Evolutionary conservation across 2,113 vertebrate genomes (phyloP).

Genomic region (Lanius collurio): DNA sequence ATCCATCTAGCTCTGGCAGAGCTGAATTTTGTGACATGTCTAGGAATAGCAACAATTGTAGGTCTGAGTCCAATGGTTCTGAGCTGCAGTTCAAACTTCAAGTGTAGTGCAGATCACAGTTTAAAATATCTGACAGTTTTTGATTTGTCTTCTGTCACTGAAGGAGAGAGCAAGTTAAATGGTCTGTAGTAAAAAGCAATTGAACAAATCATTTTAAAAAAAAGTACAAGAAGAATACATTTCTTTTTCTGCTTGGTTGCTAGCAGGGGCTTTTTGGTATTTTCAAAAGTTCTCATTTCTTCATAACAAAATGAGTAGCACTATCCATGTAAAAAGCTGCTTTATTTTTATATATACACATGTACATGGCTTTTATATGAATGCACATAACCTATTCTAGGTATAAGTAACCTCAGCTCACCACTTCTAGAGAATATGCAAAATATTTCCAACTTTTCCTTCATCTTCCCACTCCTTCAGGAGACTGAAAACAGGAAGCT

Average conservation of each 20-base stretch:
- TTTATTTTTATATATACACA: not conserved
- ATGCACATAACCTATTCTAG: not conserved
- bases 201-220: conserved; percentile 26
- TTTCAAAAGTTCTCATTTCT: not conserved
- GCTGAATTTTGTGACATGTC: not conserved
- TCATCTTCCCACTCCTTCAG: not conserved
- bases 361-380: not conserved
- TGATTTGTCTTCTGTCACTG: conserved; percentile 32
- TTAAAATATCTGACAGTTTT: conserved; percentile 32
- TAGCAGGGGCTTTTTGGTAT: not conserved
- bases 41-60: conserved; percentile 28
- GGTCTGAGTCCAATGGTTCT: not conserved
- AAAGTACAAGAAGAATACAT: not conserved
- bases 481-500: not conserved
- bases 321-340: not conserved
- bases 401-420: not conserved
- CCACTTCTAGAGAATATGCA: not conserved
- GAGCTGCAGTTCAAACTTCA: conserved; percentile 22
- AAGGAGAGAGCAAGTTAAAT: conserved; percentile 44
- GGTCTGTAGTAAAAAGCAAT: not conserved
- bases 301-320: not conserved
- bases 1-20: not conserved
- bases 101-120: not conserved
- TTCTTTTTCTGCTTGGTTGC: not conserved
- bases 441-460: not conserved